phyloP scores from a whole-genome alignment of 2,113 vertebrate species.

The Pelecanoides urinatrix region DNA sequence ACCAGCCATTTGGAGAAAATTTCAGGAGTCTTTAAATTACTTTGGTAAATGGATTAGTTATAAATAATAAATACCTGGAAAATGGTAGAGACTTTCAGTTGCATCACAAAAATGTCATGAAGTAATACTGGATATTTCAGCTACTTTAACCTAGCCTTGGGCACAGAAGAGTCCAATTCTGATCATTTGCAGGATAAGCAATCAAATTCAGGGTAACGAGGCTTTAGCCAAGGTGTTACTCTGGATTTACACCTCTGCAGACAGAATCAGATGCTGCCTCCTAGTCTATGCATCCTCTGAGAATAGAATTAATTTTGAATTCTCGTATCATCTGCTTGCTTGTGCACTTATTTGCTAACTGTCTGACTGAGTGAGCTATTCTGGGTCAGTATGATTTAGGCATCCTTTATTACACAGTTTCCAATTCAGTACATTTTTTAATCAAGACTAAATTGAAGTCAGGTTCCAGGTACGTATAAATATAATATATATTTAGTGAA shows the following conservation, averaged over 20 bases:
- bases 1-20: background rate
- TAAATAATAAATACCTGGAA: conserved; percentile 28
- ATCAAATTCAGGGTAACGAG: background rate
- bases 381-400: conserved; percentile 62
- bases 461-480: conserved; percentile 39
- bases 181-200: conserved; percentile 37
- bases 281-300: conserved; percentile 50
- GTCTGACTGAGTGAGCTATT: conserved; percentile 62
- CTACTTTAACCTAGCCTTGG: conserved; percentile 45
- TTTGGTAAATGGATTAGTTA: conserved; percentile 12
- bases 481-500: conserved; percentile 49
- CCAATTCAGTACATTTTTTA: conserved; percentile 68
- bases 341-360: conserved; percentile 63
- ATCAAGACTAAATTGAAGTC: conserved; percentile 64
- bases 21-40: background rate
- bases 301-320: conserved; percentile 71
- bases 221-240: conserved; percentile 1
- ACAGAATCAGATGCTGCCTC: conserved; percentile 43
- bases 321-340: conserved; percentile 62
- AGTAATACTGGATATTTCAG: conserved; percentile 42
- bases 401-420: conserved; percentile 63
- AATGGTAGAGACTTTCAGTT: background rate
- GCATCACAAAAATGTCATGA: conserved; percentile 47
- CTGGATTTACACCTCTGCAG: conserved; percentile 51
- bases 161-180: conserved; percentile 39